Base-by-base conservation (phyloP, 2,797 vertebrate genomes). In the Bradypodion pumilum region DNA sequence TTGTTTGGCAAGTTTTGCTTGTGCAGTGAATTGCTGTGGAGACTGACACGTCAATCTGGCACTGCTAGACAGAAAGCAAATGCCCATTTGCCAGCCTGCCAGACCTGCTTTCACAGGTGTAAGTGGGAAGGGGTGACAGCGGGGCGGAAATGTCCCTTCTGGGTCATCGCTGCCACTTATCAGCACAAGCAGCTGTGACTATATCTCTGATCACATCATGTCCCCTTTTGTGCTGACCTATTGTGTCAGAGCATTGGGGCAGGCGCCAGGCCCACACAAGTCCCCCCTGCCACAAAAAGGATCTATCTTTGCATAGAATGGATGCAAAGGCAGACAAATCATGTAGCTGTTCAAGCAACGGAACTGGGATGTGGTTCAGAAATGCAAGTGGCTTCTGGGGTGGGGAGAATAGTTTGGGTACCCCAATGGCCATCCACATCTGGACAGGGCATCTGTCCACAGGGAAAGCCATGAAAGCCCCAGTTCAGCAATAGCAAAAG, bases 11-110 rank as follows among this genome's bases (percentile, higher is more conserved):
- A 59, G 40, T 29, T 15, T 68, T 25, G 32, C 62, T 49, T 44
- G 19, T 42, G 68, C 35, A 40, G 68, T 29, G 44, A 75, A 68
- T 44, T 8, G n/a, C 29, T 42, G 60, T 69, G 42, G 65, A 19
- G 21, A 56, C n/a, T n/a, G n/a, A n/a, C n/a, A n/a, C n/a, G n/a
- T n/a, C n/a, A n/a, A n/a, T n/a, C n/a, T n/a, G n/a, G n/a, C n/a
- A n/a, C n/a, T n/a, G 92, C 93, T 92, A 94, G 91, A 91, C 92
- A 92, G 88, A 92, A 40, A 92, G 89, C 27, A 78, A 83, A 87
- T 12, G 13, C 7, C 62, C 0, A 35, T 88, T 74, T 0, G 87
- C 40, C 69, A 0, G 85, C 52, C 76, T n/a, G n/a, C n/a, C n/a
- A n/a, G 90, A 90, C 62, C 29, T 0, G 80, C 87, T 90, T 86